Conservation (phyloP, 2,888 invertebrate genomes). For the Oxytorus armatus region DNA sequence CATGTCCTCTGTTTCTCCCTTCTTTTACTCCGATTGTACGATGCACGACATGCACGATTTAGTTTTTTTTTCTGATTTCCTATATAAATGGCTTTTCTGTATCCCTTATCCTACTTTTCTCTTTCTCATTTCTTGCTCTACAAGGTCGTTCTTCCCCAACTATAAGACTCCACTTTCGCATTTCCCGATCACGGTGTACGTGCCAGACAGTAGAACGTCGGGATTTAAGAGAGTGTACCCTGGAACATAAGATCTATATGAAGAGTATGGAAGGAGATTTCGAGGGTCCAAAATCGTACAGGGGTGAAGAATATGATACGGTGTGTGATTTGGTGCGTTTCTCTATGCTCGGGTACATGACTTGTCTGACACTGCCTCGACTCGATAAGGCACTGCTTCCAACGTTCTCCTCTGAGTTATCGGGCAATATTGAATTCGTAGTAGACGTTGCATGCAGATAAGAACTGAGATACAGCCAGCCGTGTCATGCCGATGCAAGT, state of each 20-base stretch:
- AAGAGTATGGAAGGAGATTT: slow-evolving; percentile 35
- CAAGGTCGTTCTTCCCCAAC: not conserved
- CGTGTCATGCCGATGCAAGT: slow-evolving; percentile 16
- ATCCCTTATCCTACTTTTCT: slow-evolving; percentile 9
- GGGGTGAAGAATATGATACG: slow-evolving; percentile 22
- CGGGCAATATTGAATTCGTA: slow-evolving; percentile 72
- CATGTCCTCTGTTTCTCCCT: slow-evolving; percentile 7
- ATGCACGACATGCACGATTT: slow-evolving; percentile 40
- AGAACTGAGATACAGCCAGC: slow-evolving; percentile 45
- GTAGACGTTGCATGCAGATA: slow-evolving; percentile 59
- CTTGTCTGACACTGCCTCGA: slow-evolving; percentile 26
- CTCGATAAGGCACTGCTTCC: slow-evolving; percentile 69
- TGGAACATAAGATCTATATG: slow-evolving; percentile 40
- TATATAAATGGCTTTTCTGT: not conserved
- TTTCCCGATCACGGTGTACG: slow-evolving; percentile 47
- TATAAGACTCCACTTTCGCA: not conserved
- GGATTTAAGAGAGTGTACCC: slow-evolving; percentile 63
- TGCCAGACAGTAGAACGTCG: slow-evolving; percentile 54
- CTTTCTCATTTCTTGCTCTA: slow-evolving; percentile 2
- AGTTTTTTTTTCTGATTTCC: slow-evolving; percentile 19
- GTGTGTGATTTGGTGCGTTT: slow-evolving; percentile 42
- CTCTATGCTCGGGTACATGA: slow-evolving; percentile 4
- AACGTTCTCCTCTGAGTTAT: slow-evolving; percentile 69
- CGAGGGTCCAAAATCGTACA: slow-evolving; percentile 28
- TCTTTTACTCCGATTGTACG: not conserved